Conservation (phyloP, 2,113 vertebrate species). For the Malurus melanocephalus region DNA sequence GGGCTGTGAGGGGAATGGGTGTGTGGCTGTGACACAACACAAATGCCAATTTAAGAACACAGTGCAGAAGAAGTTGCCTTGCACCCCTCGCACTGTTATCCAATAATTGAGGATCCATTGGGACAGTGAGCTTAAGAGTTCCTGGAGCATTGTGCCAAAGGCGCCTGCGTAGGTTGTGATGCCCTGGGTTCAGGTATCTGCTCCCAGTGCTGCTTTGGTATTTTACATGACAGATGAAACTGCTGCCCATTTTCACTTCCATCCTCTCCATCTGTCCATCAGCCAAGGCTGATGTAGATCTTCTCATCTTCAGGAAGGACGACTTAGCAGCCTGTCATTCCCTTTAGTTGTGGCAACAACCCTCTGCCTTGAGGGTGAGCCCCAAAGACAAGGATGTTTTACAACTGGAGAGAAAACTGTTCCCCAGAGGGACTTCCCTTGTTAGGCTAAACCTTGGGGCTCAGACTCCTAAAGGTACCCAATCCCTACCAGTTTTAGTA, state of each 20-base stretch:
- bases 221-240: neutral
- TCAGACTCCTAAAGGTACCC: neutral
- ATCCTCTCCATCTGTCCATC: neutral
- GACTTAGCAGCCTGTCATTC: no score
- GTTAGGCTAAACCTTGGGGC: neutral
- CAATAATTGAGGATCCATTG: neutral
- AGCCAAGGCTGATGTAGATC: neutral
- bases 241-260: neutral
- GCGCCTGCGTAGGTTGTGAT: neutral
- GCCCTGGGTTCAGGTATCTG: neutral
- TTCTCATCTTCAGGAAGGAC: neutral
- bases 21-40: neutral
- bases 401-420: neutral
- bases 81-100: neutral
- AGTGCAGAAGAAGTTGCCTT: neutral
- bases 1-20: fast-evolving
- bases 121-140: neutral
- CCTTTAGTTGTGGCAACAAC: neutral
- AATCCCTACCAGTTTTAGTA: neutral
- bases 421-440: neutral
- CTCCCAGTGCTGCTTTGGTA: neutral
- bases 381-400: neutral
- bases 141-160: neutral
- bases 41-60: neutral
- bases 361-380: neutral